These are phyloP conservation scores for Scaptomyza caliginosa DNA, from an alignment of 2,888 invertebrate species.

Conservation along the genomic window DNA sequence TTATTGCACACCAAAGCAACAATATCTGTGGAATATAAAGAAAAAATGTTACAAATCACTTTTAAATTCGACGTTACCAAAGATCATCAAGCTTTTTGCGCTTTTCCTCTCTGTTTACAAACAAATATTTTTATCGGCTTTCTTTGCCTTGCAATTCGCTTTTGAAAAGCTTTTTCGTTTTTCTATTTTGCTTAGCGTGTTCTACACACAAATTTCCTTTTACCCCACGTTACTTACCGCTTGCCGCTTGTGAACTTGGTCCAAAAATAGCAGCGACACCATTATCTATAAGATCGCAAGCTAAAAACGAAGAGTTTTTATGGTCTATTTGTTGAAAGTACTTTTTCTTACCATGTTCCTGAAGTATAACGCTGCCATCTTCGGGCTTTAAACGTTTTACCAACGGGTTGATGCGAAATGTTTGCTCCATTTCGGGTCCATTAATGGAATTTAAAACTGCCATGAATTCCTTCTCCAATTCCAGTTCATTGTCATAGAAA, in stretches of 20 bases:
- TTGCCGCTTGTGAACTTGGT: constrained; percentile 84
- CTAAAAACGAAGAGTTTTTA: constrained; percentile 83
- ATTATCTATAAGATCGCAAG: constrained; percentile 86
- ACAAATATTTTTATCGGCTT: constrained; percentile 32
- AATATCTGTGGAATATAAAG: constrained; percentile 71
- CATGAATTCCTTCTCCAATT: constrained; percentile 86
- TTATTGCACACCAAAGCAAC: constrained; percentile 86
- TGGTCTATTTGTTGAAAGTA: no score
- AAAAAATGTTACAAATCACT: no score
- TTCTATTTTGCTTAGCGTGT: constrained; percentile 58
- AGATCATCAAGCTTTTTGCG: no score
- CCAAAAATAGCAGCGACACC: constrained; percentile 91
- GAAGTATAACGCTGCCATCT: constrained; percentile 76
- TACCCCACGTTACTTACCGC: constrained; percentile 65
- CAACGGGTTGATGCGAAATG: constrained; percentile 80
- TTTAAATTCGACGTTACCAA: no score
- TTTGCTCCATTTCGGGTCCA: constrained; percentile 62
- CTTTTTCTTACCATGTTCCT: constrained; percentile 73
- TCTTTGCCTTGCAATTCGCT: constrained; percentile 23
- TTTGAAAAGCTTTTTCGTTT: constrained; percentile 14
- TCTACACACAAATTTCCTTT: constrained; percentile 56
- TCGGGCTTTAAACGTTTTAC: constrained; percentile 68
- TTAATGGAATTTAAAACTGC: constrained; percentile 85
- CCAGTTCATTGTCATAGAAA: constrained; percentile 85
- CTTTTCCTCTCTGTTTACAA: constrained; percentile 43